Percentiles rank a stretch among this genome's conserved stretches.
These are phyloP conservation scores for Prolemur simus DNA, from an alignment of 2,113 vertebrate genomes.

Conservation along the genomic window DNA sequence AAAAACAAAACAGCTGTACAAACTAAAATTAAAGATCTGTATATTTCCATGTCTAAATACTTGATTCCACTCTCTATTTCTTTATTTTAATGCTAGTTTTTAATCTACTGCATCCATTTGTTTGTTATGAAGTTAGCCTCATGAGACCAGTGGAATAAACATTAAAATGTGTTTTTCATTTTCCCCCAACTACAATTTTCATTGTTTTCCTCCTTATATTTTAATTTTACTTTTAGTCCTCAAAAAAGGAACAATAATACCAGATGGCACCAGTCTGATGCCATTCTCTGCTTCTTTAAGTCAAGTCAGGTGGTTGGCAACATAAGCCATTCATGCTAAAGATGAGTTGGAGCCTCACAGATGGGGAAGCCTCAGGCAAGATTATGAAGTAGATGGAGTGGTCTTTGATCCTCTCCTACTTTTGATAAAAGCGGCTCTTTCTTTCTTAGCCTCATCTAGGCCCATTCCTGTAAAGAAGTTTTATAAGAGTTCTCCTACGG, in stretches of 20 bases:
- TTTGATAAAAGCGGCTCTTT: background rate
- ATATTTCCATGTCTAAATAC: conserved; percentile 65
- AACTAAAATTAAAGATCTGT: conserved; percentile 71
- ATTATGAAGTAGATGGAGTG: background rate
- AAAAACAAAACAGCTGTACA: conserved; percentile 77
- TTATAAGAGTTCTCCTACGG: background rate
- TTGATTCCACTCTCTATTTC: conserved; percentile 61
- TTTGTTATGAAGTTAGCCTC: conserved; percentile 66
- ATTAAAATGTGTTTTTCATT: conserved; percentile 67
- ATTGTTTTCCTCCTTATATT: conserved; percentile 56
- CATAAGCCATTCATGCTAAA: background rate
- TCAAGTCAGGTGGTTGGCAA: background rate
- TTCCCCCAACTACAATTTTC: conserved; percentile 39
- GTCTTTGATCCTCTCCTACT: background rate
- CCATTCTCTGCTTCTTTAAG: conserved; percentile 18
- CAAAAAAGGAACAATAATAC: conserved; percentile 40
- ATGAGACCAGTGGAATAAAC: conserved; percentile 53
- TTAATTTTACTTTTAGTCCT: conserved; percentile 54
- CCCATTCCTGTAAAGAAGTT: background rate
- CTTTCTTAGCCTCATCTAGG: background rate
- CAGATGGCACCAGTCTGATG: conserved; percentile 33
- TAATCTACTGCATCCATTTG: conserved; percentile 49
- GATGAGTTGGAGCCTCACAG: background rate
- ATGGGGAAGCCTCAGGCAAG: background rate
- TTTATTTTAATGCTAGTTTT: conserved; percentile 66